Base-by-base conservation (phyloP, 2,797 vertebrate genomes). In the Oceanodroma leucorhoa region DNA sequence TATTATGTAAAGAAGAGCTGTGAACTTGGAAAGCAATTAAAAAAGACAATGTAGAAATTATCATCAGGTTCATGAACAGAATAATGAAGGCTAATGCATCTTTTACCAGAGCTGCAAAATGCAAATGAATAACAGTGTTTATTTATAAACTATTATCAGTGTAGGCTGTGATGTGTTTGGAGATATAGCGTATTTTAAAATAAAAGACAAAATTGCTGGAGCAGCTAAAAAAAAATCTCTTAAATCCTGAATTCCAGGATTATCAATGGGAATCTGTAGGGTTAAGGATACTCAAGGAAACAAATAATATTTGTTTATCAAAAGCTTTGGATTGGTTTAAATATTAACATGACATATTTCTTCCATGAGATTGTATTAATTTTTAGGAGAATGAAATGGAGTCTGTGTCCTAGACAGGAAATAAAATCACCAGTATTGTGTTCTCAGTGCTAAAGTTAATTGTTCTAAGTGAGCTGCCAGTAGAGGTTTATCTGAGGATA, bases 31-130 rank as follows among this genome's bases (percentile, higher is more conserved):
- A 95, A 95, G 86, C 81, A 96, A 94, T 95, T 95, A 95, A 95
- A 95, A 95, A 95, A 90, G 90, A 96, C 93, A 95, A 92, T 94
- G 88, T 89, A 84, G 66, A 95, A 92, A 87, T 95, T 94, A 94
- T 93, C 60, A 71, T 93, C 51, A 90, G 54, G 70, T 82, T 96
- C 93, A 95, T 70, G 89, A 92, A 50, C 81, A 95, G 92, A 95
- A 93, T 95, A 96, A 95, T 93, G 66, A 95, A 89, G 55, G 78
- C 66, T 92, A 92, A 94, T 76, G 36, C 30, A 66, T 93, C 41
- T 90, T 93, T 76, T 87, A 92, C 57, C 8, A 5, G 48, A 92
- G 55, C 32, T 81, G n/a, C 73, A 86, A 93, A 96, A 96, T 95
- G 93, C 80, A 95, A 97, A 93, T 94, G 34, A 93, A 53, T 61